Percentiles rank a stretch among this genome's conserved stretches.
Conservation (phyloP, 2,797 vertebrate genomes). For the Molothrus aeneus region DNA sequence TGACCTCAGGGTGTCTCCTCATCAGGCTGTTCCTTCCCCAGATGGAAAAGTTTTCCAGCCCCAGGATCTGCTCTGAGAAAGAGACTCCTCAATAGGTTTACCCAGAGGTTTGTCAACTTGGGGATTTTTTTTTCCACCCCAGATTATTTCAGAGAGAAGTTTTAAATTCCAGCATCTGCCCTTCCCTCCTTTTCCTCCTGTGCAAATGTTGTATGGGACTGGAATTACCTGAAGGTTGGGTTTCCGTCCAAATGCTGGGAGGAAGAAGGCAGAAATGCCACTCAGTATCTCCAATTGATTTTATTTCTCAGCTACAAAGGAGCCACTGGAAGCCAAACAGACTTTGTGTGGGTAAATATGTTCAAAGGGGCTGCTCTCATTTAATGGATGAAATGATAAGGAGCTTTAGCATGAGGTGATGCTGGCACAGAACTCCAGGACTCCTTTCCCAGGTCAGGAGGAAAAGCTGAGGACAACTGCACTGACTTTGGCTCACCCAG, state of each 20-base stretch:
- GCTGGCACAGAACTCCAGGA: background rate
- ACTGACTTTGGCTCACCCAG: background rate
- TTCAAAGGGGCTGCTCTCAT: background rate
- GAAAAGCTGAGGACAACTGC: background rate
- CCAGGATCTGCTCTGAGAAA: background rate
- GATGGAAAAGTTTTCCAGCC: background rate
- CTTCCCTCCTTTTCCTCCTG: background rate
- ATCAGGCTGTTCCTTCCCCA: accelerated
- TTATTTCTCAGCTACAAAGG: background rate
- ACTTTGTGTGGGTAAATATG: background rate
- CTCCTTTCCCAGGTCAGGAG: background rate
- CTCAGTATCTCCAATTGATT: background rate
- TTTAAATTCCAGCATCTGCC: background rate
- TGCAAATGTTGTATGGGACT: background rate
- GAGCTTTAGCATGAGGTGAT: background rate
- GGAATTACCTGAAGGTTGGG: background rate
- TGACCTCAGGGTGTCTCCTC: accelerated
- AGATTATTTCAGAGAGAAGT: background rate
- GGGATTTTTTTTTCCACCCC: accelerated
- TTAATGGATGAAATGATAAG: background rate
- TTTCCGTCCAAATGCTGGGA: background rate
- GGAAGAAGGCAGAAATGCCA: background rate
- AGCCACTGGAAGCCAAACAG: background rate
- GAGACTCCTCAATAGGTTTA: background rate
- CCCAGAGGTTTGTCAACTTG: background rate